phyloP scores from a whole-genome alignment of 2,113 vertebrate species.

The Xenotilapia leptura region DNA sequence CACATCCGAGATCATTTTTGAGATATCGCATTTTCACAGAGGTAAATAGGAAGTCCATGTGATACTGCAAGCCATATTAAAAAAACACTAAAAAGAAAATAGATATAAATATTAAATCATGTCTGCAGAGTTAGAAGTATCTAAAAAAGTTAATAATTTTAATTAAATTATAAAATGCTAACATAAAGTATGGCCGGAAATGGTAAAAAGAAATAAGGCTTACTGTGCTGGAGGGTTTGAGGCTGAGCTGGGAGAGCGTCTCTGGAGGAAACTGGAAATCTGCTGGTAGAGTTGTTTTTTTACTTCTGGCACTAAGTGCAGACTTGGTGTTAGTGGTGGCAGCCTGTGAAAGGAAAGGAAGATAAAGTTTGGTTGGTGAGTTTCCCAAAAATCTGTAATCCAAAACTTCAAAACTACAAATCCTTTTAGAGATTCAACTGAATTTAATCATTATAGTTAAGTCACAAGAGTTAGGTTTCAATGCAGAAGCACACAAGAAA shows the following conservation, averaged over 20 bases:
- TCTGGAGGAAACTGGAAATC: conserved; percentile 84
- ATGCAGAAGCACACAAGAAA: not conserved
- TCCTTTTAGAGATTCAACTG: not conserved
- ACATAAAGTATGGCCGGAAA: not conserved
- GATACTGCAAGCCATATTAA: not conserved
- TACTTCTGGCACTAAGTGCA: conserved; percentile 72
- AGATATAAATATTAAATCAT: not conserved
- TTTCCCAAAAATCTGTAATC: not conserved
- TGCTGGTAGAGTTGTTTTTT: conserved; percentile 79
- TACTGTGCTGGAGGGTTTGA: conserved; percentile 82
- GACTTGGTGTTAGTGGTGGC: conserved; percentile 75
- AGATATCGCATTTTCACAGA: not conserved
- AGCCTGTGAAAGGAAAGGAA: conserved; percentile 63
- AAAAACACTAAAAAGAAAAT: not conserved
- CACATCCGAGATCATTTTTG: not conserved
- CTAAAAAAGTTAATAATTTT: not conserved
- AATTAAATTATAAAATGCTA: not conserved
- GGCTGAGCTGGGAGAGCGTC: conserved; percentile 76
- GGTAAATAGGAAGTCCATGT: not conserved
- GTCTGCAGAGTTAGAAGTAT: not conserved
- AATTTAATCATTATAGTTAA: not conserved
- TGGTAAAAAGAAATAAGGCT: not conserved
- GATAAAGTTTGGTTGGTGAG: not conserved
- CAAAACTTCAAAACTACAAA: not conserved
- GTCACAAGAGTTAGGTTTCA: not conserved